Evolutionary conservation across 2,113 vertebrate genomes (phyloP), one percentile per base, ranked within the genome.

Genomic region (Herpetotheres cachinnans): DNA sequence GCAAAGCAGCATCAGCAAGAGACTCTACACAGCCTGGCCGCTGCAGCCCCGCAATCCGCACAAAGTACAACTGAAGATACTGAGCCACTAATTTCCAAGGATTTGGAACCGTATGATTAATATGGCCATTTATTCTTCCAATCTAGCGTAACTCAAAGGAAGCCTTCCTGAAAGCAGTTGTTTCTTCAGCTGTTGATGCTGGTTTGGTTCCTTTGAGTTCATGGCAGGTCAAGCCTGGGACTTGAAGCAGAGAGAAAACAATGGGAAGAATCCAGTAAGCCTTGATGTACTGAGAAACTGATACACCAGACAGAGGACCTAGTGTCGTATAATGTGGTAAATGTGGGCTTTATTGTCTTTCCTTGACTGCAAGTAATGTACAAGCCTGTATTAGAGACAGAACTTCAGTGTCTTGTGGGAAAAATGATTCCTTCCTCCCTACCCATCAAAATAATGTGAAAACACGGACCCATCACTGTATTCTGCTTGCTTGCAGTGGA

Each of bases 1-100:
- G 99, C 99, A 74, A 98, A 98, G 92, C 99, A 99, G 97, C 84
- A 96, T 44, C 99, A 99, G 97, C 98, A 98, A 66, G 85, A 98
- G 42, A 90, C 95, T 11, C 93, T 99, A 21, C 98, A 98, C 27
- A 97, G 97, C 47, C 94, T 99, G 93, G 98, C 98, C 11, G 36
- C 9, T 1, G 67, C 92, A 4, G 38, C 89, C 6, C 16, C 80
- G 2, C 90, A 29, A 1, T 2, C 73, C 3, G 3, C 42, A 13
- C 90, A 7, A 12, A 16, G 4, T 1, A 34, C 56, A 0, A 4
- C 86, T 0, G 95, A 98, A 47, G 96, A 98, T 36, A 74, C 94
- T 0, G 98, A 98, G 84, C 96, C 97, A 0, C 95, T 97, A 2
- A 76, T 97, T 19, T 46, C 97, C 79, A 94, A 98, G 82, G 97